A percentile compares a stretch with the other conserved stretches of the same genome.
Conservation (phyloP, 35 echinoderm and acorn worm species). For the Anneissia japonica region DNA sequence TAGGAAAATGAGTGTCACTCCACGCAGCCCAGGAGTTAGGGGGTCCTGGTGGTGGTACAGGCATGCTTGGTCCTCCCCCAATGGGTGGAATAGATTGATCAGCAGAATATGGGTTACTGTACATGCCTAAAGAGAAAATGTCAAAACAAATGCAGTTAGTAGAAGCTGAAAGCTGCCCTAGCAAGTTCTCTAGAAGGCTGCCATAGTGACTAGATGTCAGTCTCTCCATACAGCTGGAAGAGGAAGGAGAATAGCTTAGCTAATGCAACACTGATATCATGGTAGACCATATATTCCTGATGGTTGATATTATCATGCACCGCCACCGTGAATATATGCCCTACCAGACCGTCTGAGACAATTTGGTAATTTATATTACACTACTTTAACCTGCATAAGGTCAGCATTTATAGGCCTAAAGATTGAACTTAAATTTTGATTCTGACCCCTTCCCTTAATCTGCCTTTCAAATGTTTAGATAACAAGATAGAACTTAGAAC, state of each 20-base stretch:
- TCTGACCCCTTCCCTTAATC: too few relatives aligned
- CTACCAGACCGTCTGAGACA: too few relatives aligned
- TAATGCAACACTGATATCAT: neutral
- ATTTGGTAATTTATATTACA: too few relatives aligned
- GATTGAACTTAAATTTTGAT: too few relatives aligned
- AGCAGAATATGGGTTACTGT: neutral
- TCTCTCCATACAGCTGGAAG: neutral
- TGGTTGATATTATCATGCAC: too few relatives aligned
- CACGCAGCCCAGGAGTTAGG: conserved; percentile 11
- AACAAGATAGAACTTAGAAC: too few relatives aligned
- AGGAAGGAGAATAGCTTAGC: neutral
- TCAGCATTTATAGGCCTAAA: too few relatives aligned
- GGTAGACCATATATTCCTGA: too few relatives aligned
- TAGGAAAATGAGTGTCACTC: conserved; percentile 9
- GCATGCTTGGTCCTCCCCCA: conserved; percentile 31
- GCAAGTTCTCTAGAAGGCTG: neutral
- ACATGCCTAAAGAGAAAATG: conserved; percentile 1
- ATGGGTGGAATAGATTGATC: neutral
- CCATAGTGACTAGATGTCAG: too few relatives aligned
- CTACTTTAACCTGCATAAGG: too few relatives aligned
- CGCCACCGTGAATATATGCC: too few relatives aligned
- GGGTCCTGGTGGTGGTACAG: conserved; percentile 4
- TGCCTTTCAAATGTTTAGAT: too few relatives aligned
- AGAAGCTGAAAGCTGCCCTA: neutral
- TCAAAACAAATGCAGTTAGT: neutral